Conservation (phyloP, 2,888 invertebrate species). For the Plagodis dolabraria region DNA sequence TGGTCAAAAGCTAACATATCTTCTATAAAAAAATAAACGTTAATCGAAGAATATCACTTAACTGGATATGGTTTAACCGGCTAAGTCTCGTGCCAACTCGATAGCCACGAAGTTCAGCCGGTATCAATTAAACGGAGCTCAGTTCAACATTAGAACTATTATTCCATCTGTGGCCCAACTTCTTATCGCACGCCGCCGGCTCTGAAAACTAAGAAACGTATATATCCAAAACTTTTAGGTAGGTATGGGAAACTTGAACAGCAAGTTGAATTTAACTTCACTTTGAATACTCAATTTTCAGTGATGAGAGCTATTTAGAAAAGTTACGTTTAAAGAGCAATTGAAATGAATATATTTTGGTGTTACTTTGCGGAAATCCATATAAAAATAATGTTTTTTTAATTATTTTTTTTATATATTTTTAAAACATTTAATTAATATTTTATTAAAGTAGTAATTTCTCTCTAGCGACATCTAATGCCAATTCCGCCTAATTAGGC, state of each 20-base stretch:
- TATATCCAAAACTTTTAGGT: conserved; percentile 15
- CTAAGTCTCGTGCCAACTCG: conserved; percentile 8
- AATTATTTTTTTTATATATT: too few species aligned
- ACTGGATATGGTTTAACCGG: too few species aligned
- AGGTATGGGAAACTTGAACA: conserved; percentile 15
- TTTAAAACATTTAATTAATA: too few species aligned
- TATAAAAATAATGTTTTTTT: too few species aligned
- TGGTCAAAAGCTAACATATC: too few species aligned
- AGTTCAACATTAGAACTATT: conserved; percentile 12
- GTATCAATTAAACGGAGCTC: conserved; percentile 39
- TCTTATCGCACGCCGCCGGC: conserved; percentile 33
- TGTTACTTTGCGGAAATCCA: too few species aligned
- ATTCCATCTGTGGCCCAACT: conserved; percentile 13
- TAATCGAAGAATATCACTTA: too few species aligned
- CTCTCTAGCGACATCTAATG: too few species aligned
- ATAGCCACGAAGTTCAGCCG: conserved; percentile 21
- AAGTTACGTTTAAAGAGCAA: not conserved
- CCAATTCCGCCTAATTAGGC: too few species aligned
- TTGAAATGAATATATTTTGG: too few species aligned
- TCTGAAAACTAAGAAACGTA: conserved; percentile 20
- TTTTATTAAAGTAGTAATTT: too few species aligned
- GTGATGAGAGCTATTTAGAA: conserved; percentile 10
- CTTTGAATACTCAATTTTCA: conserved; percentile 4
- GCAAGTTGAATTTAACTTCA: conserved; percentile 12
- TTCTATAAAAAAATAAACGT: too few species aligned